Evolutionary conservation across 2,888 invertebrate genomes (phyloP).

Genomic region (Caenorhabditis drosophilae): DNA sequence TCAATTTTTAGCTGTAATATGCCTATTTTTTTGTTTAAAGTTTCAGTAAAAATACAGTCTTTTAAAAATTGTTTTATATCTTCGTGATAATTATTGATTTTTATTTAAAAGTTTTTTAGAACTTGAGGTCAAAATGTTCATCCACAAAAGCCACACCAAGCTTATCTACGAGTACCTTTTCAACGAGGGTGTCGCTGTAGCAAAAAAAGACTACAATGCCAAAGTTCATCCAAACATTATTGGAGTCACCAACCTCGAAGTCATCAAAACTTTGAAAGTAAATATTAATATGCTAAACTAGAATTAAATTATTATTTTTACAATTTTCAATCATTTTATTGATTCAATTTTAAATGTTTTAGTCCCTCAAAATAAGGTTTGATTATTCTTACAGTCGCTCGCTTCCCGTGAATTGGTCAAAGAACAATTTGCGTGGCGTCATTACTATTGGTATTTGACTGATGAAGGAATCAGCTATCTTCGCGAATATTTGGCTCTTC

Average conservation of each 20-base stretch:
- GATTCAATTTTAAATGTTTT: too few species aligned
- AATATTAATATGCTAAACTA: slow-evolving; percentile 1
- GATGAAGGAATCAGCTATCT: slow-evolving; percentile 97
- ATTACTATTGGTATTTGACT: slow-evolving; percentile 98
- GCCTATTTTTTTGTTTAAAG: background rate
- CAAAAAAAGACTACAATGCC: slow-evolving; percentile 96
- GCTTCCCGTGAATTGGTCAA: slow-evolving; percentile 96
- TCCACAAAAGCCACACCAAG: slow-evolving; percentile 96
- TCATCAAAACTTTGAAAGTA: slow-evolving; percentile 94
- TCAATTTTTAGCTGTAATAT: background rate
- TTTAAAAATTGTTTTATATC: too few species aligned
- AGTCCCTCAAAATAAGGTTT: background rate
- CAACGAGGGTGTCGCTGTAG: slow-evolving; percentile 95
- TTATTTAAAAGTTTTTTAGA: slow-evolving; percentile 5
- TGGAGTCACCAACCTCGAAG: slow-evolving; percentile 93
- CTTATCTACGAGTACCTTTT: slow-evolving; percentile 87
- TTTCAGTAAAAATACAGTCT: too few species aligned
- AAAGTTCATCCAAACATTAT: slow-evolving; percentile 96
- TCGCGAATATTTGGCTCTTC: slow-evolving; percentile 90
- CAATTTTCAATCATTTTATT: too few species aligned
- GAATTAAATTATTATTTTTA: too few species aligned
- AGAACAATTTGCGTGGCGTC: slow-evolving; percentile 99
- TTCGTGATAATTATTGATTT: too few species aligned
- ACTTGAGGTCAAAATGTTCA: slow-evolving; percentile 85
- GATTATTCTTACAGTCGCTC: slow-evolving; percentile 71